Percentiles rank a stretch among this genome's conserved stretches.
Conservation (phyloP, 2,113 vertebrate species). For the Prolemur simus region DNA sequence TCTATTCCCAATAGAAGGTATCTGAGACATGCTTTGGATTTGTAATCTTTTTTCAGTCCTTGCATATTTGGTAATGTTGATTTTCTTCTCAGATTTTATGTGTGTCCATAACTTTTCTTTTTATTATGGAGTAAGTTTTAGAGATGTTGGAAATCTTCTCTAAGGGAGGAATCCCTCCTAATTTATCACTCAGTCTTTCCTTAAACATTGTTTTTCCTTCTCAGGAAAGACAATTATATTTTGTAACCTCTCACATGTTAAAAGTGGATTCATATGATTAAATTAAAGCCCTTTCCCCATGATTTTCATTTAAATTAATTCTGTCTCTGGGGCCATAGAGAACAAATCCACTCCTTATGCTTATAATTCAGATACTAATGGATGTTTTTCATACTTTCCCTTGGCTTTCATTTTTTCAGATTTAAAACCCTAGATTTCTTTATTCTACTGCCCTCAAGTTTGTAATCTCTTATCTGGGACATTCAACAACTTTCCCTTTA, state of each 20-base stretch:
- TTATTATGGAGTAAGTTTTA: neutral
- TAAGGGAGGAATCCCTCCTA: neutral
- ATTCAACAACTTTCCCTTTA: neutral
- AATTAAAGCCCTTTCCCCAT: neutral
- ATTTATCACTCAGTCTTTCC: neutral
- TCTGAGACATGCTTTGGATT: neutral
- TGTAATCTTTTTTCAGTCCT: neutral
- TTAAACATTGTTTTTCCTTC: neutral
- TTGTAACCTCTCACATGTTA: constrained; percentile 19
- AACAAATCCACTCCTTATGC: neutral
- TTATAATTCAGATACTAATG: neutral
- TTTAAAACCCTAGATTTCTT: neutral
- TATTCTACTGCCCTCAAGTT: neutral
- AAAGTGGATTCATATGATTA: neutral
- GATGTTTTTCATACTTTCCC: neutral
- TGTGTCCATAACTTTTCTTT: neutral
- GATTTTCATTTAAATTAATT: constrained; percentile 29
- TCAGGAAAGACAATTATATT: neutral
- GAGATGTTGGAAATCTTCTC: neutral
- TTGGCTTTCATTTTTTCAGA: neutral
- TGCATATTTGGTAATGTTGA: neutral
- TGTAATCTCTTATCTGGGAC: neutral
- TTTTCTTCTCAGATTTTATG: neutral
- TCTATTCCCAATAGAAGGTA: neutral
- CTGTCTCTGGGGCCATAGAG: neutral